Evolutionary conservation across 1,140 invertebrate genomes (phyloP).

Genomic region (Apolygus lucorum): DNA sequence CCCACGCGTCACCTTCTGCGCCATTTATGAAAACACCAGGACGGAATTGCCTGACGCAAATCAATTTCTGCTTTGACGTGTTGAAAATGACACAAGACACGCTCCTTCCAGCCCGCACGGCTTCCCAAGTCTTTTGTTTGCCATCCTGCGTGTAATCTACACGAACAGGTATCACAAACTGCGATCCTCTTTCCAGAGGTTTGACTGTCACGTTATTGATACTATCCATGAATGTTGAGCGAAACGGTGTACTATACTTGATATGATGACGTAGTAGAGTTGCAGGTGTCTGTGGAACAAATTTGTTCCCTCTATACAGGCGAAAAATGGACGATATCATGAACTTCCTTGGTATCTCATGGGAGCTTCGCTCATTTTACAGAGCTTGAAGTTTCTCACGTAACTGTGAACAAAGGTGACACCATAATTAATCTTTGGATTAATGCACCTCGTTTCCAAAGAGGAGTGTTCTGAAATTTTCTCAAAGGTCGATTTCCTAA

Average conservation of each 20-base stretch:
- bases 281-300: no score
- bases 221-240: background rate
- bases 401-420: no score
- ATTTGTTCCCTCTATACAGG: no score
- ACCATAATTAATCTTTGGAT: background rate
- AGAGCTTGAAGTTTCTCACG: no score
- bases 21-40: background rate
- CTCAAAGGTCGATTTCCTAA: no score
- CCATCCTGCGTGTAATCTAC: background rate
- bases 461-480: no score
- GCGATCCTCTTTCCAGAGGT: background rate
- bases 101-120: background rate
- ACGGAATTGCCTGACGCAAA: background rate
- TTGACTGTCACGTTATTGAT: background rate
- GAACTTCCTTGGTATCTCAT: no score
- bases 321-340: no score
- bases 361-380: no score
- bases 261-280: no score
- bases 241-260: background rate
- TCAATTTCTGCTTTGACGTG: background rate
- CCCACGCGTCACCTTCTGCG: background rate
- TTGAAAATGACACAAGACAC: conserved; percentile 3
- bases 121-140: background rate
- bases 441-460: background rate
- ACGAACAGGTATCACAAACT: background rate